A percentile compares a stretch with the other conserved stretches of the same genome.
phyloP scores from a whole-genome alignment of 2,888 invertebrate species.

The Mantis religiosa region DNA sequence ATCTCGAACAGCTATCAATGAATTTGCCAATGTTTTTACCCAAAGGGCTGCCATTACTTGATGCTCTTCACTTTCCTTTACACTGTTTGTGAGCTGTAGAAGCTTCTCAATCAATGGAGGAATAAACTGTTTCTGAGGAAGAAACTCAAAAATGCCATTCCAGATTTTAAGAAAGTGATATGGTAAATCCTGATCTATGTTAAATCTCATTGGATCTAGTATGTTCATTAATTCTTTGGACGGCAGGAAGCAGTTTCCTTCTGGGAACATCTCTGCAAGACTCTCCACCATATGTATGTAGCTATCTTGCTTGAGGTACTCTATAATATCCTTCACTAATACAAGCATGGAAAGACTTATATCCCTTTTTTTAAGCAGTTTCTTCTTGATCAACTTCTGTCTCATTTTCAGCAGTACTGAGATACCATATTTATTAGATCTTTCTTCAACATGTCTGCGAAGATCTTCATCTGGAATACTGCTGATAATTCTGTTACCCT shows the following conservation, averaged over 20 bases:
- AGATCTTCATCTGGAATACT: neutral
- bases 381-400: neutral
- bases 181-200: neutral
- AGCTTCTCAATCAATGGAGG: neutral
- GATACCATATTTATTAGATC: neutral
- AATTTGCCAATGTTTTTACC: neutral
- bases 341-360: neutral
- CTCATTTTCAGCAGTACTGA: neutral
- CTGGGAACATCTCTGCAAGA: neutral
- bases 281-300: neutral
- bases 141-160: neutral
- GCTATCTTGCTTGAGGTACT: neutral
- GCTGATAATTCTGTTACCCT: neutral
- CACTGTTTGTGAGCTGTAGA: neutral
- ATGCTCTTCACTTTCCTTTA: neutral
- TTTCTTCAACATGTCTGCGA: neutral
- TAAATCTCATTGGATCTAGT: neutral
- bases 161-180: neutral
- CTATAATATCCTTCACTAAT: neutral
- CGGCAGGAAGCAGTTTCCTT: neutral
- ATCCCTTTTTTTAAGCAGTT: neutral
- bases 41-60: neutral
- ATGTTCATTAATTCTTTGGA: neutral
- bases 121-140: neutral
- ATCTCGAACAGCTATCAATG: neutral